Evolutionary conservation across 2,113 vertebrate species (phyloP), one percentile per base, ranked within the genome.

Genomic region (Thunnus thynnus): DNA sequence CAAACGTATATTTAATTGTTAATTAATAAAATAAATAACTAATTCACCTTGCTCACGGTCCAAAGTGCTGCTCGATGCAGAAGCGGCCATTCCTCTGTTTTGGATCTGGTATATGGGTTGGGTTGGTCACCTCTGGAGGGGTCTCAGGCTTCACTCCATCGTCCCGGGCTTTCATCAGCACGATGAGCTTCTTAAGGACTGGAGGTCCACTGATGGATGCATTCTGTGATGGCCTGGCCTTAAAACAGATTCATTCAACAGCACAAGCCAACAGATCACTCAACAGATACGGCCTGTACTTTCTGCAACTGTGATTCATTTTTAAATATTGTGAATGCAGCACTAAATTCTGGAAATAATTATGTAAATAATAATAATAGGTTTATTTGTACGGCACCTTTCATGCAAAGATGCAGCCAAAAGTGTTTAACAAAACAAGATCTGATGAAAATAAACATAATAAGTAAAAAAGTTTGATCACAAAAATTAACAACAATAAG

Each of bases 21-120:
- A 30, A 3, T 32, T 16, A 58, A 32, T 12, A 2, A 6, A 58
- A 25, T 22, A 3, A n/a, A n/a, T 30, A 30, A 3, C 41, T 20
- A 0, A 36, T 27, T 22, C 13, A 41, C 1, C 22, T 57, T 20
- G 56, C 5, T 97, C 80, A 98, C 97, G 97, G 83, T 98, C 97
- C 76, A 97, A 94, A 66, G 94, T 89, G 6, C 92, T 85, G 27
- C 93, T 94, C 0, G 96, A 94, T 0, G 95, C 93, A 0, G 97
- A 94, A 0, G 96, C 93, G 36, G 94, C 96, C 97, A 97, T 97
- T 87, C 97, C 97, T 57, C 97, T 87, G 90, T 98, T 97, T 84
- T 98, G 97, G 84, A 98, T 98, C 91, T 98, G 97, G 88, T 98
- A 98, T 10, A 98, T 97, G 0, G 97, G 97, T 89, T 98, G 97